Percentiles rank a stretch among this genome's conserved stretches.
phyloP scores from a whole-genome alignment of 2,113 vertebrate genomes.

The Platanista minor region DNA sequence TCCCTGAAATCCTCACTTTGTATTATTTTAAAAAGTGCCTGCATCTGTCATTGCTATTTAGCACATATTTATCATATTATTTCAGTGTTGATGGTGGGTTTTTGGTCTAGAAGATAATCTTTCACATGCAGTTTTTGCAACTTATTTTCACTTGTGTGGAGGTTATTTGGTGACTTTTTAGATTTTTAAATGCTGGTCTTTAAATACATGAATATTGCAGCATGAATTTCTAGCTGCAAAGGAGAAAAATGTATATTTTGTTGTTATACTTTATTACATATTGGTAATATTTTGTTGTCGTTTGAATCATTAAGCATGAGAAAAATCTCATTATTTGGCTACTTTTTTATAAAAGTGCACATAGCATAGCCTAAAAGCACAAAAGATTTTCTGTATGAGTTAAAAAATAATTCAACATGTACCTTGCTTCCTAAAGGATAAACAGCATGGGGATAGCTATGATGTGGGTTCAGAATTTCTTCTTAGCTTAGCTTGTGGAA shows the following conservation, averaged over 20 bases:
- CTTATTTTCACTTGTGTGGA: conserved; percentile 43
- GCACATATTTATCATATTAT: conserved; percentile 58
- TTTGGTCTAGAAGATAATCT: conserved; percentile 52
- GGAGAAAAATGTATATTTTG: conserved; percentile 51
- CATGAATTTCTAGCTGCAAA: conserved; percentile 32
- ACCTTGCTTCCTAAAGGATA: background rate
- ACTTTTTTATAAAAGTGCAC: background rate
- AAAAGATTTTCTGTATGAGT: background rate
- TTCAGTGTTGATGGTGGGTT: conserved; percentile 24
- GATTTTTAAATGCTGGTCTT: conserved; percentile 72
- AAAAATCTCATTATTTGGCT: background rate
- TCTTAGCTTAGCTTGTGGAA: background rate
- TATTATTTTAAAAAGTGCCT: conserved; percentile 61
- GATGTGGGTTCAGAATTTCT: background rate
- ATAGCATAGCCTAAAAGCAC: background rate
- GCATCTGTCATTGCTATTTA: conserved; percentile 63
- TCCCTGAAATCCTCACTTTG: conserved; percentile 54
- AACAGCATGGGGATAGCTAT: background rate
- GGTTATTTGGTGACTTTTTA: conserved; percentile 38
- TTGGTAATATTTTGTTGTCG: background rate
- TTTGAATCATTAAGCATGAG: background rate
- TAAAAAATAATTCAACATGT: background rate
- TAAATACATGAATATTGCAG: conserved; percentile 29
- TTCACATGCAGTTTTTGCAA: conserved; percentile 48
- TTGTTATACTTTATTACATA: background rate